Conservation (phyloP, 2,797 vertebrate species). For the Malacoraja senta region DNA sequence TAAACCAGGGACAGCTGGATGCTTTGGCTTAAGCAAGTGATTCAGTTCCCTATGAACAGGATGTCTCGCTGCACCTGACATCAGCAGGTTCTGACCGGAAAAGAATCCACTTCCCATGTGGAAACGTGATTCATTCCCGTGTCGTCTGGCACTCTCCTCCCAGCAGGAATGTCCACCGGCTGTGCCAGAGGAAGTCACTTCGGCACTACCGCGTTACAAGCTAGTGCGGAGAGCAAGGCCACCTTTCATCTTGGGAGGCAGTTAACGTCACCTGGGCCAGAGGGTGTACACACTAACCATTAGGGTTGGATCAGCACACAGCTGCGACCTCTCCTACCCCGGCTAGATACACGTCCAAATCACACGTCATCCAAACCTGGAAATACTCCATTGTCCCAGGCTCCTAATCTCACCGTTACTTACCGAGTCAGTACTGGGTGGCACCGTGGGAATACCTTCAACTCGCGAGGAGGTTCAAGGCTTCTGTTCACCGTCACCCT, state of each 20-base stretch:
- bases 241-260: not conserved
- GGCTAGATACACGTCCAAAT: not conserved
- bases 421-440: not conserved
- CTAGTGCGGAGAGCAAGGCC: not conserved
- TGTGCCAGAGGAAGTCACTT: not conserved
- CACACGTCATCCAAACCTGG: not conserved
- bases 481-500: not conserved
- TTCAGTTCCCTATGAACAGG: constrained; percentile 58
- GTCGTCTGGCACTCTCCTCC: not conserved
- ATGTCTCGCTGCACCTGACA: constrained; percentile 52
- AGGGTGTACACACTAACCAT: not conserved
- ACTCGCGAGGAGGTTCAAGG: not conserved
- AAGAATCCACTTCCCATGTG: not conserved
- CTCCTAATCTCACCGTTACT: no score
- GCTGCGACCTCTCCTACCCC: no score
- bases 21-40: constrained; percentile 54
- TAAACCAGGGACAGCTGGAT: constrained; percentile 34
- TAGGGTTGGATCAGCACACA: not conserved
- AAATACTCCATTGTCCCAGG: not conserved
- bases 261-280: not conserved
- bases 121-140: not conserved
- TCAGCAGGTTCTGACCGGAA: constrained; percentile 52
- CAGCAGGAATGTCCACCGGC: not conserved
- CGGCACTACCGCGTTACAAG: not conserved
- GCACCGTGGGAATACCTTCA: not conserved